Evolutionary conservation across 2,113 vertebrate genomes (phyloP).

Genomic region (Pitta sordida): DNA sequence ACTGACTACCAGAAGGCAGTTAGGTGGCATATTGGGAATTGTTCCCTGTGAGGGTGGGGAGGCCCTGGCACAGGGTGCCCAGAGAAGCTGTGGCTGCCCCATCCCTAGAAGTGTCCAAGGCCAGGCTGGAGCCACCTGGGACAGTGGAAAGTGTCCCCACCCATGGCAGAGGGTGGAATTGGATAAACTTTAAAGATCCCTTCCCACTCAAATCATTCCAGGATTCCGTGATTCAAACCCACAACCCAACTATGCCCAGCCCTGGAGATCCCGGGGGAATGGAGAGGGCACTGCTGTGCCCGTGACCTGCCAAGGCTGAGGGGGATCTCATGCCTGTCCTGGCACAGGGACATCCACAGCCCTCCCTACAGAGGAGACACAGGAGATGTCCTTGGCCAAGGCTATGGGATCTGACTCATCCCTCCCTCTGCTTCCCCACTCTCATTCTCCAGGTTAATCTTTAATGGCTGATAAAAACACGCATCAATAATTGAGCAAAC

Average conservation of each 20-base stretch:
- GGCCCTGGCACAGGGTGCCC: not conserved
- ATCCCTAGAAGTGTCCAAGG: too few species aligned
- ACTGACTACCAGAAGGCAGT: rapidly evolving
- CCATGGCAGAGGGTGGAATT: not conserved
- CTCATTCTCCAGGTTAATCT: not conserved
- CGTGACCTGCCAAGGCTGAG: not conserved
- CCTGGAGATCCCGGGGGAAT: rapidly evolving
- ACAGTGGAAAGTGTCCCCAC: rapidly evolving
- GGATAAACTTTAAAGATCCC: not conserved
- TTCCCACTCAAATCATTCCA: not conserved
- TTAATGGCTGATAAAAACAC: not conserved
- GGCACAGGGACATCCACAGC: not conserved
- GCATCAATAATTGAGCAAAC: not conserved
- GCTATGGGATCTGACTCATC: not conserved
- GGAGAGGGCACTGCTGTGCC: not conserved
- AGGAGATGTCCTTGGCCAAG: not conserved
- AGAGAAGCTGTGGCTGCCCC: not conserved
- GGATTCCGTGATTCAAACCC: not conserved
- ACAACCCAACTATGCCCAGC: not conserved
- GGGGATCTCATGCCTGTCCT: rapidly evolving
- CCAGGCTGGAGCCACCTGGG: rapidly evolving
- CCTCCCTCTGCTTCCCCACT: not conserved
- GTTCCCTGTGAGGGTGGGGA: rapidly evolving
- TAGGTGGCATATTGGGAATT: not conserved
- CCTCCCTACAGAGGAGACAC: rapidly evolving